Conservation (phyloP, 1,140 invertebrate genomes). For the Caenorhabditis remanei region DNA sequence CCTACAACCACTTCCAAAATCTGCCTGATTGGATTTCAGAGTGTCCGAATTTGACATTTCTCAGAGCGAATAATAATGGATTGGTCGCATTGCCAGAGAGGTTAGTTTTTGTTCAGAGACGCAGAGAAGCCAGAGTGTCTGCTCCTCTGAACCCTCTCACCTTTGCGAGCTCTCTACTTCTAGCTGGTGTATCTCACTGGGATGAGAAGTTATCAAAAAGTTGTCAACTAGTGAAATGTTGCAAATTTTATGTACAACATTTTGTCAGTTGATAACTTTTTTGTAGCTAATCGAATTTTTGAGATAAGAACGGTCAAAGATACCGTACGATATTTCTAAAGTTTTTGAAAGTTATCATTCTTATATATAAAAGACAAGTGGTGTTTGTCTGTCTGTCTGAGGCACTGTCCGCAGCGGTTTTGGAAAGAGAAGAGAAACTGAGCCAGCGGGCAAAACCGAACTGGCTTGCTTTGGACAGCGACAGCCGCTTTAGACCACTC, state of each 20-base stretch:
- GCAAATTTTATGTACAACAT: background rate
- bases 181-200: background rate
- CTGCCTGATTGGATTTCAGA: slow-evolving; percentile 64
- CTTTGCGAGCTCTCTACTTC: background rate
- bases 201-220: background rate
- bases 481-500: too few relatives aligned
- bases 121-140: slow-evolving; percentile 30
- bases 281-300: background rate
- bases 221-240: slow-evolving; percentile 12
- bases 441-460: too few relatives aligned
- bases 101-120: slow-evolving; percentile 12
- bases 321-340: too few relatives aligned
- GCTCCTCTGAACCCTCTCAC: background rate
- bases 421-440: too few relatives aligned
- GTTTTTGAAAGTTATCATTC: too few relatives aligned
- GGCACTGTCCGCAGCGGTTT: too few relatives aligned
- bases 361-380: too few relatives aligned
- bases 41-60: slow-evolving; percentile 37
- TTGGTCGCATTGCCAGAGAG: slow-evolving; percentile 56
- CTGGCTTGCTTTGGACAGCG: too few relatives aligned
- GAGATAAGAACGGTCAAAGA: background rate
- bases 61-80: slow-evolving; percentile 58
- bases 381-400: too few relatives aligned
- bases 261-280: background rate
- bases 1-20: slow-evolving; percentile 58